phyloP scores from a whole-genome alignment of 2,888 invertebrate genomes.

The Caradrina kadenii region DNA sequence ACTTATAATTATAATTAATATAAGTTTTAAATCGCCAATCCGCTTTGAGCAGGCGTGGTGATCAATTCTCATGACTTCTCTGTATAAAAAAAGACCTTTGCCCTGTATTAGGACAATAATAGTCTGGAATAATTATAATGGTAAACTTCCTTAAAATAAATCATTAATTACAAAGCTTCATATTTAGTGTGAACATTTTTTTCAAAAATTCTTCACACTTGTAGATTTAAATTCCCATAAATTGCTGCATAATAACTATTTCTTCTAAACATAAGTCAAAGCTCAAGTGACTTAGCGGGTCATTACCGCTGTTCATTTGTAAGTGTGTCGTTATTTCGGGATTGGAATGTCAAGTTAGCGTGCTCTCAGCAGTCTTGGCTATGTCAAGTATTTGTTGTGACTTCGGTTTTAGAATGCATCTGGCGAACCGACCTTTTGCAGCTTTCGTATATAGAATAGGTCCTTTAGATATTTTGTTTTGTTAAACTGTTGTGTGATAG shows the following conservation, averaged over 20 bases:
- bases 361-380: constrained; percentile 36
- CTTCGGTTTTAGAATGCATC: constrained; percentile 58
- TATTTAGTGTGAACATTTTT: neutral
- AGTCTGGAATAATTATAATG: no score
- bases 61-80: no score
- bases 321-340: constrained; percentile 68
- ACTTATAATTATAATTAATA: no score
- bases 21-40: no score
- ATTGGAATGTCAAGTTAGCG: constrained; percentile 60
- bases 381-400: constrained; percentile 66
- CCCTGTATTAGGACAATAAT: no score
- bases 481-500: neutral
- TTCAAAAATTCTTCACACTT: constrained; percentile 29
- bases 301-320: constrained; percentile 64
- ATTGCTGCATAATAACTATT: constrained; percentile 45
- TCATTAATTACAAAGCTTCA: neutral
- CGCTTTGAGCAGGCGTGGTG: no score
- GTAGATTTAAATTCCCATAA: constrained; percentile 32
- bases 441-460: neutral
- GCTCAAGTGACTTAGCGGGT: constrained; percentile 56
- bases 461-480: neutral
- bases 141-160: no score
- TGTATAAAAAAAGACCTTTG: no score
- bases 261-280: constrained; percentile 46
- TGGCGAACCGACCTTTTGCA: constrained; percentile 34